Evolutionary conservation across 1,140 invertebrate species (phyloP).

Genomic region (Drosophila nannoptera): DNA sequence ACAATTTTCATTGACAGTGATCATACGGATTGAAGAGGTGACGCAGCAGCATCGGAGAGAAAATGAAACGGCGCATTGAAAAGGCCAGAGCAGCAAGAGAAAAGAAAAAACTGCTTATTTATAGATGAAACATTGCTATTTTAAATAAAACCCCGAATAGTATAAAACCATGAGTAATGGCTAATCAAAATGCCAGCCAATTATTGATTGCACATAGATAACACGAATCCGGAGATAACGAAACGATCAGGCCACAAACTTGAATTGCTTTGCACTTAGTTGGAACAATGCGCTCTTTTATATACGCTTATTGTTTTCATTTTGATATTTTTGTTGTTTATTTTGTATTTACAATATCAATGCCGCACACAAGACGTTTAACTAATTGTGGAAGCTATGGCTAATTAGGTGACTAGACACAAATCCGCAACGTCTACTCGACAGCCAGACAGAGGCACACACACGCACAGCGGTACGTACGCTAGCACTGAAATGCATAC

Average conservation of each 20-base stretch:
- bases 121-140: conserved; percentile 69
- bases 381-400: conserved; percentile 32
- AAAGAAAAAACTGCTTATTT: conserved; percentile 42
- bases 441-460: too few relatives aligned
- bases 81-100: not conserved
- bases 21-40: conserved; percentile 74
- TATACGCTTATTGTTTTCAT: not conserved
- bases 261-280: conserved; percentile 61
- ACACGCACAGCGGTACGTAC: too few relatives aligned
- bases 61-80: conserved; percentile 21
- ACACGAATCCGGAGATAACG: conserved; percentile 37
- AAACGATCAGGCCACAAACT: conserved; percentile 57
- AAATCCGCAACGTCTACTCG: not conserved
- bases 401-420: conserved; percentile 37
- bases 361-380: conserved; percentile 13
- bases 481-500: too few relatives aligned
- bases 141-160: conserved; percentile 60
- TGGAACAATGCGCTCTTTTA: not conserved
- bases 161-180: conserved; percentile 64
- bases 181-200: conserved; percentile 31
- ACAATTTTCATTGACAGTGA: conserved; percentile 46
- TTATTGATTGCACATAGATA: conserved; percentile 38
- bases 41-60: conserved; percentile 30
- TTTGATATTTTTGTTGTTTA: not conserved
- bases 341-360: conserved; percentile 38